A percentile compares a stretch with the other conserved stretches of the same genome.
These are phyloP conservation scores for Protomyctophum bolini DNA, from an alignment of 2,113 vertebrate genomes.

Conservation along the genomic window DNA sequence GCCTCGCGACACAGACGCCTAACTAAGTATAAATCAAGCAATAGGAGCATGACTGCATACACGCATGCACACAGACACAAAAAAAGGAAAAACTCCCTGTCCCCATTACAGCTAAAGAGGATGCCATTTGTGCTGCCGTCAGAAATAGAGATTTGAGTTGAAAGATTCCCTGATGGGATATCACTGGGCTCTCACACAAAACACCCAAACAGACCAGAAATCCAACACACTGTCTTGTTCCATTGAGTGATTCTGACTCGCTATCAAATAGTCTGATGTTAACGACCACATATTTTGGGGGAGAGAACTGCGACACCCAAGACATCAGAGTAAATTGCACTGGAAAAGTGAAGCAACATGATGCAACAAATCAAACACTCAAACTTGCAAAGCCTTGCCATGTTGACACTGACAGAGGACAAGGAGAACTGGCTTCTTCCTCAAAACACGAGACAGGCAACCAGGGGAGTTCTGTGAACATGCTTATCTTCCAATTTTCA, in stretches of 20 bases:
- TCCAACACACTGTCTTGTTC: background rate
- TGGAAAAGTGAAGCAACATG: background rate
- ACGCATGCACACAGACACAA: too few species aligned
- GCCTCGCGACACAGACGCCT: too few species aligned
- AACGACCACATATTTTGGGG: background rate
- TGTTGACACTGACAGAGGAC: too few species aligned
- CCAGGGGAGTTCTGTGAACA: background rate
- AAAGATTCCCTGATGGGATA: background rate
- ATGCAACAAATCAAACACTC: background rate
- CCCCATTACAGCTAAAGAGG: background rate
- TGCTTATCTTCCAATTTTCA: slow-evolving; percentile 3
- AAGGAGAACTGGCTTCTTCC: too few species aligned
- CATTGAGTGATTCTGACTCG: background rate
- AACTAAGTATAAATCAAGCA: too few species aligned
- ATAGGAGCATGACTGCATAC: background rate
- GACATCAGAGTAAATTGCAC: background rate
- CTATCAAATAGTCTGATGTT: too few species aligned
- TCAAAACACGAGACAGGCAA: background rate
- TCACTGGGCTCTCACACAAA: slow-evolving; percentile 2
- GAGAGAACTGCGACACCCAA: background rate
- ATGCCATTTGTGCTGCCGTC: slow-evolving; percentile 19
- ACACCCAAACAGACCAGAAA: background rate
- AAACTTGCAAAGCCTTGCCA: too few species aligned
- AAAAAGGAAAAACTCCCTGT: too few species aligned
- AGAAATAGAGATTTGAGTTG: slow-evolving; percentile 6